Percentiles rank a stretch among this genome's conserved stretches.
Evolutionary conservation across 2,888 invertebrate species (phyloP).

Genomic region (Pterostichus niger): DNA sequence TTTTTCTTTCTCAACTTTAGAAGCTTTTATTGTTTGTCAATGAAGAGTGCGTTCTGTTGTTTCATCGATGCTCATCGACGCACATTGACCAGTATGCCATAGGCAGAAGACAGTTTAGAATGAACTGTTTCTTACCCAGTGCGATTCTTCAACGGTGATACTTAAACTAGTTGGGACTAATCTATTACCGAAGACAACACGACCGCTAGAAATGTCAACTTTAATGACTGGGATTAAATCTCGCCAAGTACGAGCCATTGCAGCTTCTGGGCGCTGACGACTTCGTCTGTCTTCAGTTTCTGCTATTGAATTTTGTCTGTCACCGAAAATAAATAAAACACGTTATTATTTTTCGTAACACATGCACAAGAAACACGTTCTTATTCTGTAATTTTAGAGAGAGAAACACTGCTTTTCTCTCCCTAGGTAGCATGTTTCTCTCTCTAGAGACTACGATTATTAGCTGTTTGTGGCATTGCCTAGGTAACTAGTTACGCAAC

Average conservation of each 20-base stretch:
- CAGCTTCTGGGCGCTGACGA: constrained; percentile 85
- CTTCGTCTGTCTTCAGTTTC: constrained; percentile 72
- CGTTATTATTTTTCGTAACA: background rate
- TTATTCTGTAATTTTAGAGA: no score
- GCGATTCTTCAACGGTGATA: constrained; percentile 95
- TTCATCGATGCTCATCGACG: no score
- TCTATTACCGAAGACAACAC: constrained; percentile 96
- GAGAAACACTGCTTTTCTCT: no score
- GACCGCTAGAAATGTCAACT: constrained; percentile 88
- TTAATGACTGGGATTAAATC: constrained; percentile 98
- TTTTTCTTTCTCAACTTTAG: no score
- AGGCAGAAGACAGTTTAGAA: background rate
- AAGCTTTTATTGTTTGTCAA: no score
- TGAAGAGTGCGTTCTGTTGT: no score
- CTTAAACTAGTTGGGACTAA: constrained; percentile 95
- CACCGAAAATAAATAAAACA: background rate
- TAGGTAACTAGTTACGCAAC: no score
- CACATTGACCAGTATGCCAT: no score
- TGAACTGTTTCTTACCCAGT: constrained; percentile 76
- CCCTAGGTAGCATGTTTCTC: no score
- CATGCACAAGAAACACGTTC: no score
- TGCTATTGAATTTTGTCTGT: constrained; percentile 71
- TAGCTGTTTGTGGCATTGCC: no score
- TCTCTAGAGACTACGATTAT: no score
- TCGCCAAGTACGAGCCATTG: constrained; percentile 94